Evolutionary conservation across 2,888 invertebrate genomes (phyloP).

Genomic region (Nemurella pictetii): DNA sequence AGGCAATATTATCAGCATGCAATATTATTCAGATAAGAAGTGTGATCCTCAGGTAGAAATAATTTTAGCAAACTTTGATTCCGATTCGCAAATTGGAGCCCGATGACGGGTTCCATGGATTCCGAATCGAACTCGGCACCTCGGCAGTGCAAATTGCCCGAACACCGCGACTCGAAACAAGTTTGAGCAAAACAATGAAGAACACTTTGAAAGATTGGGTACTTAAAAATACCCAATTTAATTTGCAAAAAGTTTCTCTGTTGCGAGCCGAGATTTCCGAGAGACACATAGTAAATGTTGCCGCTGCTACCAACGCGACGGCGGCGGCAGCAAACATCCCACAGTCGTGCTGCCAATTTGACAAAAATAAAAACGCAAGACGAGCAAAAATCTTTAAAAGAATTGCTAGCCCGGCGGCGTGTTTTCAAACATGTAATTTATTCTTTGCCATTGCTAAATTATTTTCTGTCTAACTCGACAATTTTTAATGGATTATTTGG

Average conservation of each 20-base stretch:
- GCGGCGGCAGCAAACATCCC: neutral
- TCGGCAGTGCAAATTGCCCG: neutral
- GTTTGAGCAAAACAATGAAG: neutral
- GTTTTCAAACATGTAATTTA: constrained; percentile 34
- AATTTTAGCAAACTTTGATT: too few species aligned
- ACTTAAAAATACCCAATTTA: constrained; percentile 34
- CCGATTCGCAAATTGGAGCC: too few species aligned
- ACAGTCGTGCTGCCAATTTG: constrained; percentile 15
- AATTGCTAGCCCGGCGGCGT: constrained; percentile 22
- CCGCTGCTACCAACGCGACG: neutral
- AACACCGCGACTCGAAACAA: neutral
- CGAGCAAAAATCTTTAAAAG: constrained; percentile 28
- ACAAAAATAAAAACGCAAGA: constrained; percentile 15
- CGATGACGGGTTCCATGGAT: too few species aligned
- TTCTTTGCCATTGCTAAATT: constrained; percentile 35
- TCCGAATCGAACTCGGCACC: neutral
- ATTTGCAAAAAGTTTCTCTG: constrained; percentile 26
- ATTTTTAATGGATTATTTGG: constrained; percentile 36
- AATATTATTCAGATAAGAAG: too few species aligned
- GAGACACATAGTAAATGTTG: neutral
- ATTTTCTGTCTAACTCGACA: constrained; percentile 34
- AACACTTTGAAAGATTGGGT: constrained; percentile 29
- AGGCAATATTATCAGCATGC: too few species aligned
- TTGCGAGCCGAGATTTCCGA: neutral
- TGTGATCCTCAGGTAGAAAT: too few species aligned